Evolutionary conservation across 2,113 vertebrate species (phyloP), one percentile per base, ranked within the genome.

Genomic region (Bos indicus): DNA sequence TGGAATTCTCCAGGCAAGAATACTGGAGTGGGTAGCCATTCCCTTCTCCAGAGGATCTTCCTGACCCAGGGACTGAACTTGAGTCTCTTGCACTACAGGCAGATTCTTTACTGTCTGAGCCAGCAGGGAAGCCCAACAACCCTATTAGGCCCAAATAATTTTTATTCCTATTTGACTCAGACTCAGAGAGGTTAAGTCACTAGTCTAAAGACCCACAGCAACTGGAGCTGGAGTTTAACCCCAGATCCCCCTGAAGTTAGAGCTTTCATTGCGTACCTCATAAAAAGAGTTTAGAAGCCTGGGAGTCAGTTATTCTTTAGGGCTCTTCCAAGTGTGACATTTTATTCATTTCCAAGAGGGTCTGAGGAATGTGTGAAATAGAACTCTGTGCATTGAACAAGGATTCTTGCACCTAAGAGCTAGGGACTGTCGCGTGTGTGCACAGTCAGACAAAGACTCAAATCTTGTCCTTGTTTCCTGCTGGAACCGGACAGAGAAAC

Each of bases 311-410:
- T 52, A 82, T 67, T 91, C 51, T 40, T 78, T 26, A 48, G 14
- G 23, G 6, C 5, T 19, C 51, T 78, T 82, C 12, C 17, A 15
- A 36, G 15, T 6, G 43, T 28, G 62, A 15, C 19, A 48, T 59
- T 59, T 81, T 78, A 28, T 67, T 87, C 17, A 90, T 88, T 90
- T 84, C 85, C 13, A 82, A 57, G 59, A 51, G 26, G 33, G 46
- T 36, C 30, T 56, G 14, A 43, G 90, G 52, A 30, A 5, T 25
- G n/a, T 1, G 26, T 21, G 7, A 46, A 77, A 23, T 8, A 26
- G 2, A 84, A 3, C 15, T 2, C 40, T 8, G 1, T 1, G 12
- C 1, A 3, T 1, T 11, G 6, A 40, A 6, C 46, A 23, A 11
- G 25, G 43, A 54, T 30, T n/a, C 5, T 57, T 12, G 40, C 7